Evolutionary conservation across 2,888 invertebrate genomes (phyloP), one percentile per base, ranked within the genome.

Genomic region (Sipha maydis): DNA sequence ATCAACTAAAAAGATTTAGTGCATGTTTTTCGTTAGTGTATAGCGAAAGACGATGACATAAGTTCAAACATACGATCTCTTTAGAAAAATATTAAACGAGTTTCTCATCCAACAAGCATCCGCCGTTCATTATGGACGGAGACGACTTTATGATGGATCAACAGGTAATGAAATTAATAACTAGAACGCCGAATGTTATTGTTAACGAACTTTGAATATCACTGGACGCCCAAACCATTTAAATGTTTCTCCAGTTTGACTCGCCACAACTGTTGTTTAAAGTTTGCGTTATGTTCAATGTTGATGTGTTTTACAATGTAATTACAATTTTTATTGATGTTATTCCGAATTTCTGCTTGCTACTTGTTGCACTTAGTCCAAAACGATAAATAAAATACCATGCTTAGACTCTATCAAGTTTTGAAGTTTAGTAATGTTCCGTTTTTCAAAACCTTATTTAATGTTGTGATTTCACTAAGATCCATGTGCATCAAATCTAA

Each of bases 101-200:
- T 31, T 54, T 78, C 17, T 78, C 11, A 28, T 31, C 28, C 28
- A 2, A 28, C 11, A 67, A 67, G 7, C 5, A 38, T 25, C 3
- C 31, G 14, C 61, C 75, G 75, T 76, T 84, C 84, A 38, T 31
- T 19, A 84, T 84, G 84, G 84, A 84, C 84, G 61, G 75, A 19
- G 75, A 84, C 34, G 84, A 84, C 38, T 84, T 75, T 76, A 17
- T 84, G 54, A 75, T n/a, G 28, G 84, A 75, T 84, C 84, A 84
- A 73, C 84, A 84, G 75, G 84, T 84, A 84, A 73, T 41, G 14
- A 8, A 28, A 9, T 8, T 76, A 76, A 38, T 38, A 21, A 3
- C 11, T 41, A 9, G 21, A 21, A 25, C 61, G 61, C 21, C 61
- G 61, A 61, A 21, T 61, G 1, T 61, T 61, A 3, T 25, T 61